phyloP scores from a whole-genome alignment of 2,888 invertebrate genomes.

The Sphinx pinastri region DNA sequence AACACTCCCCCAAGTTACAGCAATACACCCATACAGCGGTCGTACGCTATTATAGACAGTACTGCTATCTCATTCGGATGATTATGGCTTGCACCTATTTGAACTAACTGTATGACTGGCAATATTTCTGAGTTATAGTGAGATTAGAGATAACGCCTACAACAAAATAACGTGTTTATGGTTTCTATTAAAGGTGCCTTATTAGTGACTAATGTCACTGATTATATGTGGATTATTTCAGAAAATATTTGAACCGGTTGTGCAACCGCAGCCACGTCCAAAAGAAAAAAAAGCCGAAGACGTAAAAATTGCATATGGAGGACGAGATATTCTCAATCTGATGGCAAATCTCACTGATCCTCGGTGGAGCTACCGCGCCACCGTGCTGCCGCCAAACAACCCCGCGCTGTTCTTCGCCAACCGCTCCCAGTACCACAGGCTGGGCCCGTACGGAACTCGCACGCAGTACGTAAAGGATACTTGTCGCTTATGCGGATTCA shows the following conservation, averaged over 20 bases:
- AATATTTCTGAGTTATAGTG: conserved; percentile 24
- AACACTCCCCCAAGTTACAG: conserved; percentile 24
- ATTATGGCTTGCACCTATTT: conserved; percentile 26
- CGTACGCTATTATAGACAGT: conserved; percentile 27
- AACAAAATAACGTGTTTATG: conserved; percentile 21
- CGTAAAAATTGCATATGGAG: conserved; percentile 76
- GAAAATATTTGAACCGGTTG: conserved; percentile 76
- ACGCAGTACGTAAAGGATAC: conserved; percentile 84
- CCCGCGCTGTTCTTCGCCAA: conserved; percentile 85
- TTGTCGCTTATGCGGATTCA: conserved; percentile 80
- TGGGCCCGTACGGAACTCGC: conserved; percentile 81
- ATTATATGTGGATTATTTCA: conserved; percentile 52
- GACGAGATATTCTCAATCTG: conserved; percentile 85
- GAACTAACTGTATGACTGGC: conserved; percentile 27
- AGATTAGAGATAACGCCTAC: conserved; percentile 30
- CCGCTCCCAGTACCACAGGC: conserved; percentile 85
- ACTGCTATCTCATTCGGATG: conserved; percentile 19
- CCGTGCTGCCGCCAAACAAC: conserved; percentile 82
- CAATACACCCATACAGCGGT: conserved; percentile 1
- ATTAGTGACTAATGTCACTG: conserved; percentile 21
- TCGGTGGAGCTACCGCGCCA: conserved; percentile 82
- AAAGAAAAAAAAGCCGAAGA: conserved; percentile 67
- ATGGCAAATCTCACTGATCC: conserved; percentile 80
- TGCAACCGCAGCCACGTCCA: conserved; percentile 75
- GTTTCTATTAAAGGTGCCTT: conserved; percentile 21